Evolutionary conservation across 53 echinoderm and acorn worm genomes (phyloP), one percentile per base, ranked within the genome.

Genomic region (Arbacia lixula): DNA sequence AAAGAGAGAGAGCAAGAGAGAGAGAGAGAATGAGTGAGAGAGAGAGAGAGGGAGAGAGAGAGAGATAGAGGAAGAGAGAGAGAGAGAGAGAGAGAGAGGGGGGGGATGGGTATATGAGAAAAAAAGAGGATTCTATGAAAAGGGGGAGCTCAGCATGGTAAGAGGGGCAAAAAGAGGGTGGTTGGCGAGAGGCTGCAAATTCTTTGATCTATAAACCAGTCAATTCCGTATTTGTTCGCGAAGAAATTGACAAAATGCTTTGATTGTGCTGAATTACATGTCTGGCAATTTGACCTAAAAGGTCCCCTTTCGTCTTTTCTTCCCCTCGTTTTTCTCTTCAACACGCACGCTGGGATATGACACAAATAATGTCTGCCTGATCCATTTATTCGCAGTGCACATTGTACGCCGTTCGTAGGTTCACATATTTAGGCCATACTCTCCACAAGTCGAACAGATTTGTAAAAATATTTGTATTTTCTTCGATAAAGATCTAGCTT

Each of bases 231-330:
- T 69, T 69, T 66, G 37, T 43, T 43, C 20, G 68, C 68, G n/a
- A 66, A 42, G 40, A 69, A 66, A 69, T 27, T 69, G 66, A 36
- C 66, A 66, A 66, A 66, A 69, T 69, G 42, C 40, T 69, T 41
- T 69, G 12, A 41, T 69, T 69, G 43, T 42, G 27, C 25, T 69
- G 67, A 69, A 41, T 41, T 69, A 69, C 40, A 42, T 43, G 43
- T 69, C 42, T 69, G 36, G 42, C 40, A 17, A 42, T 26, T 69
- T 25, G 27, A 27, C 28, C 66, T 66, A 36, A n/a, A n/a, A 69
- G 36, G 66, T 66, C 66, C 39, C 39, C 39, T 11, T 69, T 41
- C 40, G 40, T 17, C 69, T 16, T 2, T 10, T 3, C 16, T 43
- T 42, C n/a, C 38, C 6, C 6, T 34, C 63, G n/a, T 36, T 66